These are phyloP conservation scores for Scleropages formosus DNA, from an alignment of 2,797 vertebrate genomes.

Conservation along the genomic window DNA sequence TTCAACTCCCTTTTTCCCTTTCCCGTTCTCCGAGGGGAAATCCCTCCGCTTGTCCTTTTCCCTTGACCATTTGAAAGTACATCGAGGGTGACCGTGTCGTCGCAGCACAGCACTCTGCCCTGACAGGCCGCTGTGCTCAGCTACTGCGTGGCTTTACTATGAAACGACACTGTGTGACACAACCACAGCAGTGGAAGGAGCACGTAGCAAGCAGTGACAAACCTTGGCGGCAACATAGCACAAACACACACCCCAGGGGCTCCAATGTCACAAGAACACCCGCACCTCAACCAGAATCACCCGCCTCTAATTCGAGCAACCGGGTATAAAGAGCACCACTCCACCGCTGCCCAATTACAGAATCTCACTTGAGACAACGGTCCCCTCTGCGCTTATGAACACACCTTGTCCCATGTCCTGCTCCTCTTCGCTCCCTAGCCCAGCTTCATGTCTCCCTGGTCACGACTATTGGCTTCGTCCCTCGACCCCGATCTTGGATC, in stretches of 20 bases:
- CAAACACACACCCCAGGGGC: neutral
- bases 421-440: no score
- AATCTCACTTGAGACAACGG: no score
- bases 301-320: no score
- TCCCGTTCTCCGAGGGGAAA: neutral
- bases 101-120: neutral
- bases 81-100: neutral
- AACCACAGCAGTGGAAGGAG: neutral
- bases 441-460: no score
- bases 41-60: slow-evolving; percentile 2
- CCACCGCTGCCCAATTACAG: no score
- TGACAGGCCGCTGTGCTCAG: neutral
- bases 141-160: neutral
- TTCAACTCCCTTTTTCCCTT: neutral
- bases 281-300: no score
- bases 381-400: no score
- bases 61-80: neutral
- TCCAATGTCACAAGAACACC: no score
- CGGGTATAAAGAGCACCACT: no score
- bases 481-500: no score
- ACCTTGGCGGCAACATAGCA: neutral
- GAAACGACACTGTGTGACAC: slow-evolving; percentile 9
- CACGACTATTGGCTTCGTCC: no score
- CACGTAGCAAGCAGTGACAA: neutral
- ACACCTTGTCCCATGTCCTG: no score